These are phyloP conservation scores for Trachythela sp. DNA, from an alignment of 64 coral and sea anemone genomes.

Conservation along the genomic window DNA sequence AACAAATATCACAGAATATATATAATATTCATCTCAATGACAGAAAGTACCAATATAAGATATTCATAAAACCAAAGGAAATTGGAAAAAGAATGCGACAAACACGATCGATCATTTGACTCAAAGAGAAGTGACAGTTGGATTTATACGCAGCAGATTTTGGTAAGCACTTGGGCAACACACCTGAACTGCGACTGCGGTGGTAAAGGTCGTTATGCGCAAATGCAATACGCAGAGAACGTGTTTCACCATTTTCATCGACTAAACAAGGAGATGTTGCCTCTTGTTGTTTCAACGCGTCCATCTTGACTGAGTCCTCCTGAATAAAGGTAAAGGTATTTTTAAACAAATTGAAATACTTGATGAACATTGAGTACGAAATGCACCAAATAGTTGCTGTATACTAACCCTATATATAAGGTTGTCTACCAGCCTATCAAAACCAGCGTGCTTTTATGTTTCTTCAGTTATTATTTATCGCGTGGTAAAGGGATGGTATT, in stretches of 20 bases:
- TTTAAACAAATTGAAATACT: too few relatives aligned
- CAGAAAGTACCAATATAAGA: conserved; percentile 1
- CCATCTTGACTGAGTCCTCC: not conserved
- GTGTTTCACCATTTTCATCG: conserved; percentile 19
- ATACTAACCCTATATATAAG: too few relatives aligned
- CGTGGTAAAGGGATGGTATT: too few relatives aligned
- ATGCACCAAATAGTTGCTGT: too few relatives aligned
- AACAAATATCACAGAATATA: not conserved
- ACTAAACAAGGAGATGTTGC: conserved; percentile 17
- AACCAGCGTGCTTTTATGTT: too few relatives aligned
- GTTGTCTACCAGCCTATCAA: too few relatives aligned
- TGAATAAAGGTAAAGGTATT: not conserved
- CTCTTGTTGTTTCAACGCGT: conserved; percentile 12
- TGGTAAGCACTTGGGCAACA: not conserved
- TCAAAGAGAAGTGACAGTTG: not conserved
- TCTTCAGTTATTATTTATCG: too few relatives aligned
- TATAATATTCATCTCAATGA: not conserved
- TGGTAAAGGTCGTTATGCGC: not conserved
- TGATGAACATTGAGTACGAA: too few relatives aligned
- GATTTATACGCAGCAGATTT: not conserved
- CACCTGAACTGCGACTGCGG: not conserved
- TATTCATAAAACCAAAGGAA: conserved; percentile 12
- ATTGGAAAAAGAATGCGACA: conserved; percentile 1
- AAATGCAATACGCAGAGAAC: conserved; percentile 17
- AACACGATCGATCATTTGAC: conserved; percentile 6